Conservation (phyloP, 2,113 vertebrate species). For the Gadus macrocephalus region DNA sequence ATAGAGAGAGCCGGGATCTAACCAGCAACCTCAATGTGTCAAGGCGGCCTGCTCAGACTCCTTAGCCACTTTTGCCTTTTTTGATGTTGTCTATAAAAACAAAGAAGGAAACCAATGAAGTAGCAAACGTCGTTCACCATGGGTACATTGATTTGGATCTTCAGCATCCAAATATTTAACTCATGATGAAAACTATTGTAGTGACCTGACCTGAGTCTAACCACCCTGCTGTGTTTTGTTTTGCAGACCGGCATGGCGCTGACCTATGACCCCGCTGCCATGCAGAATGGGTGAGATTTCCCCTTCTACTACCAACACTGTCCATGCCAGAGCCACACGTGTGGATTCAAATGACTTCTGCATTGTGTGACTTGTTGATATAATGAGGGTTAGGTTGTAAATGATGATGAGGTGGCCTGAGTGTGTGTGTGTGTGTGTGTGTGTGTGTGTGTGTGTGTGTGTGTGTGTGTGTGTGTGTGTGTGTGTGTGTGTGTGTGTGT, state of each 20-base stretch:
- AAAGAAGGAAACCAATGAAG: no score
- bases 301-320: background rate
- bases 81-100: background rate
- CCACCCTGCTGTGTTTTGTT: conserved; percentile 47
- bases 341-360: no score
- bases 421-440: background rate
- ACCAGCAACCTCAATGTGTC: no score
- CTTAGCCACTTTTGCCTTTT: background rate
- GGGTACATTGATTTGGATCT: no score
- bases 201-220: conserved; percentile 7
- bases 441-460: no score
- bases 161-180: no score
- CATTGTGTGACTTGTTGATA: no score
- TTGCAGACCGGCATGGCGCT: conserved; percentile 93
- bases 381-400: background rate
- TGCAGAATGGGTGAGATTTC: conserved; percentile 93
- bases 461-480: background rate
- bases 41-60: no score
- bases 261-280: conserved; percentile 92
- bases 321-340: no score
- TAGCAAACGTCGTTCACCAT: no score
- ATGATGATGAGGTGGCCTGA: no score
- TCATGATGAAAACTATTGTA: background rate
- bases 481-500: background rate
- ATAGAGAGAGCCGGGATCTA: no score